phyloP scores from a whole-genome alignment of 2,113 vertebrate species.

The Patagioenas fasciata region DNA sequence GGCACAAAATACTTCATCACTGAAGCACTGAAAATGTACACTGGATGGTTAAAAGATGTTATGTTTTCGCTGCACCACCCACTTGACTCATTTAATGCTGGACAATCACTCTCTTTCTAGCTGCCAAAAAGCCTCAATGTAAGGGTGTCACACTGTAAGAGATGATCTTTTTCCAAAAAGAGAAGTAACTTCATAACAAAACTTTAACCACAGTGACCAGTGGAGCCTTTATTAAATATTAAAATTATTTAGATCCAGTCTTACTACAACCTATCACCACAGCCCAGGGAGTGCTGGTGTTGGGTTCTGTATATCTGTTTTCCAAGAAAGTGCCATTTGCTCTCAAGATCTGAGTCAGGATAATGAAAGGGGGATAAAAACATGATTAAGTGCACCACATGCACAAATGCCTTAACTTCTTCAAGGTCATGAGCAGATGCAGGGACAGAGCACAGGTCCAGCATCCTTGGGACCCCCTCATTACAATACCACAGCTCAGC shows the following conservation, averaged over 20 bases:
- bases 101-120: neutral
- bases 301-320: neutral
- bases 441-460: neutral
- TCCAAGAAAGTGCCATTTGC: neutral
- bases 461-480: neutral
- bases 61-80: neutral
- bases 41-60: neutral
- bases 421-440: neutral
- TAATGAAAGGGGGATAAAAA: neutral
- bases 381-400: neutral
- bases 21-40: neutral
- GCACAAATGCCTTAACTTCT: neutral
- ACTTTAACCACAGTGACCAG: rapidly evolving
- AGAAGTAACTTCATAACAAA: neutral
- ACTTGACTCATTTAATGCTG: neutral
- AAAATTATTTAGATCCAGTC: neutral
- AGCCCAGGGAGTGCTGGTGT: neutral
- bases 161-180: neutral
- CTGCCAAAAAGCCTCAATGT: neutral
- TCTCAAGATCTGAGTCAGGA: neutral
- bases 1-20: neutral
- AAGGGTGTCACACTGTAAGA: neutral
- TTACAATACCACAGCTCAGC: neutral
- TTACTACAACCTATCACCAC: neutral
- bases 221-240: neutral